Conservation (phyloP, 2,113 vertebrate genomes). For the Corydoras sp. region DNA sequence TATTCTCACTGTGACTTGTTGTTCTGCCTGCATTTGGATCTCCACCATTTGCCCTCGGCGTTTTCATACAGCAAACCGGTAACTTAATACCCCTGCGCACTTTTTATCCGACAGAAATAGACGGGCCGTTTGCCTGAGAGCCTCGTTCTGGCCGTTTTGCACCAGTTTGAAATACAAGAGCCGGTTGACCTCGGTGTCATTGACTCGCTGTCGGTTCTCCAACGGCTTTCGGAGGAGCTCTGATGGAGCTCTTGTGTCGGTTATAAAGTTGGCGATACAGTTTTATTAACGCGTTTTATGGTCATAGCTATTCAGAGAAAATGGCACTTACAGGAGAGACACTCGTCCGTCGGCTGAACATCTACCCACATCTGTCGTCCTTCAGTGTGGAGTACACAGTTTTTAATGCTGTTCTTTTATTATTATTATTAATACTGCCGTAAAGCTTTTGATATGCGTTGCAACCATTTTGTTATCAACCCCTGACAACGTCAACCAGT, state of each 20-base stretch:
- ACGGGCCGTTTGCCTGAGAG: constrained; percentile 5
- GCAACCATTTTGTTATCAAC: too few relatives aligned
- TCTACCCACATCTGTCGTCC: too few relatives aligned
- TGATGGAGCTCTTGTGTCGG: too few relatives aligned
- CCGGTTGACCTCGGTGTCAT: constrained; percentile 33
- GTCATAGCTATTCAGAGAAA: constrained; percentile 11
- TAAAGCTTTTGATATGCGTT: too few relatives aligned
- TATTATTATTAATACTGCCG: too few relatives aligned
- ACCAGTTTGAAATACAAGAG: constrained; percentile 32
- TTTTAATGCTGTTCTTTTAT: too few relatives aligned
- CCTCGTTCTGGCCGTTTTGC: constrained; percentile 21
- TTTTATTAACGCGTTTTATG: constrained; percentile 9
- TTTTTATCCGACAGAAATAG: constrained; percentile 21
- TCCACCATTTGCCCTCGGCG: constrained; percentile 1
- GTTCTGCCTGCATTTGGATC: background rate
- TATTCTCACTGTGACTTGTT: background rate
- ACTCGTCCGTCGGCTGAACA: background rate
- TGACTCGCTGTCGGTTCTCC: constrained; percentile 3
- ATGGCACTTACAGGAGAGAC: constrained; percentile 8
- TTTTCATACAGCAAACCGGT: constrained; percentile 5
- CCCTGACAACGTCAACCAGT: too few relatives aligned
- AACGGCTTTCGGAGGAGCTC: background rate
- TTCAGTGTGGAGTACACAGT: too few relatives aligned
- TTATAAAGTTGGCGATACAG: too few relatives aligned
- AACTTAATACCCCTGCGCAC: constrained; percentile 1